Evolutionary conservation across 2,797 vertebrate species (phyloP), one percentile per base, ranked within the genome.

Genomic region (Lindbergichthys nudifrons): DNA sequence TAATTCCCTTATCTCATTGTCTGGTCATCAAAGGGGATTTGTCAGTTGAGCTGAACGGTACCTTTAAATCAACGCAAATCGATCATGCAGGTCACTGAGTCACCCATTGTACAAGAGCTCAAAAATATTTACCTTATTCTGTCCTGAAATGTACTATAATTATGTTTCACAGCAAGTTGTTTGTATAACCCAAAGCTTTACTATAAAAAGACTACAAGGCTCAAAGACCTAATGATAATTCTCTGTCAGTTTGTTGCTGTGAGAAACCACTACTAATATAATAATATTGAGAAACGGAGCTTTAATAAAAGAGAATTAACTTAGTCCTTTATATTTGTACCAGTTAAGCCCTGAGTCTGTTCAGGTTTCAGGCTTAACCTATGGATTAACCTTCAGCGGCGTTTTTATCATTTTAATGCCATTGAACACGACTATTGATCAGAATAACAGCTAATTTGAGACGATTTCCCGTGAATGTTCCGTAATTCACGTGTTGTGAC

Each of bases 1-100:
- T 85, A 68, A 80, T 65, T 71, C 59, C 54, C 58, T 47, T 63
- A 2, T 70, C 60, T 59, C 19, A 47, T 70, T 73, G 61, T 73
- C 53, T 67, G 53, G 45, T 76, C 57, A 30, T 71, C 65, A 61
- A 10, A 73, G 41, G 36, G 57, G 54, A 70, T 64, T 68, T 57
- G 46, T 54, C 56, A 57, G 21, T 36, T 5, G 32, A 76, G 52
- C 66, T 23, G 18, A 45, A 23, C 12, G 1, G 6, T n/a, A 14
- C 54, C 41, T 36, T 67, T 48, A 62, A 53, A 66, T 66, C 63
- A 65, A 57, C 10, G 2, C 2, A 39, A 52, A 63, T 58, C 1
- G 7, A 81, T 69, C 19, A 16, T 26, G 18, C 32, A 41, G 41
- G 30, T 46, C 47, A 46, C 30, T 23, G 13, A 42, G 18, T 3